phyloP scores from a whole-genome alignment of 2,888 invertebrate species.

The Brachyopa scutellaris region DNA sequence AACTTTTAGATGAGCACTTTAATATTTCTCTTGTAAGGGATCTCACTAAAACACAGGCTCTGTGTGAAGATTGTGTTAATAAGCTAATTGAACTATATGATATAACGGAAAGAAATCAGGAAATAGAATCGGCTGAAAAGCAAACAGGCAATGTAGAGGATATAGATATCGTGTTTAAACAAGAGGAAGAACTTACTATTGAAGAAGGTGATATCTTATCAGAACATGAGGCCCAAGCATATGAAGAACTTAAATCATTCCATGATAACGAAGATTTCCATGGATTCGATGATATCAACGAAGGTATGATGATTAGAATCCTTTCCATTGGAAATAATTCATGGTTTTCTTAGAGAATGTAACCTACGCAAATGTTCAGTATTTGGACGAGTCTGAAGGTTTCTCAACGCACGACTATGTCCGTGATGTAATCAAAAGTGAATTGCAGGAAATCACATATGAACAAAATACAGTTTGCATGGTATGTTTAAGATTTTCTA shows the following conservation, averaged over 20 bases:
- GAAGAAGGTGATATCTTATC: background rate
- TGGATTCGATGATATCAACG: background rate
- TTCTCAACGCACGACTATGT: slow-evolving; percentile 12
- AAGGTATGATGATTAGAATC: background rate
- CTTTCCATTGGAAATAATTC: too few relatives aligned
- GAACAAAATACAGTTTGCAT: slow-evolving; percentile 60
- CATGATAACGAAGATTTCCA: slow-evolving; percentile 12
- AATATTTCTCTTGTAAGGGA: slow-evolving; percentile 73
- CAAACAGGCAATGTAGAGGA: background rate
- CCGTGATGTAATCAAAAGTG: slow-evolving; percentile 49
- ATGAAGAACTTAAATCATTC: background rate
- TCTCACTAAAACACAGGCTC: slow-evolving; percentile 63
- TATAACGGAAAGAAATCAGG: slow-evolving; percentile 75
- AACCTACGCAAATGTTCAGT: background rate
- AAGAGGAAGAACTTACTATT: background rate
- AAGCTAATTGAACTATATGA: slow-evolving; percentile 78
- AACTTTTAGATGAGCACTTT: slow-evolving; percentile 76
- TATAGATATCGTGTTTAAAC: background rate
- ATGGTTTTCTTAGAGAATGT: too few relatives aligned
- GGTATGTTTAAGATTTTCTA: slow-evolving; percentile 29
- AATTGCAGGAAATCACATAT: slow-evolving; percentile 58
- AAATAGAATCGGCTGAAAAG: slow-evolving; percentile 12
- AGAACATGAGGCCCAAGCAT: background rate
- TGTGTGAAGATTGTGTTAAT: slow-evolving; percentile 77
- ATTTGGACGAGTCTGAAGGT: background rate